A percentile compares a stretch with the other conserved stretches of the same genome.
phyloP scores from a whole-genome alignment of 2,888 invertebrate genomes.

The Xestia xanthographa region DNA sequence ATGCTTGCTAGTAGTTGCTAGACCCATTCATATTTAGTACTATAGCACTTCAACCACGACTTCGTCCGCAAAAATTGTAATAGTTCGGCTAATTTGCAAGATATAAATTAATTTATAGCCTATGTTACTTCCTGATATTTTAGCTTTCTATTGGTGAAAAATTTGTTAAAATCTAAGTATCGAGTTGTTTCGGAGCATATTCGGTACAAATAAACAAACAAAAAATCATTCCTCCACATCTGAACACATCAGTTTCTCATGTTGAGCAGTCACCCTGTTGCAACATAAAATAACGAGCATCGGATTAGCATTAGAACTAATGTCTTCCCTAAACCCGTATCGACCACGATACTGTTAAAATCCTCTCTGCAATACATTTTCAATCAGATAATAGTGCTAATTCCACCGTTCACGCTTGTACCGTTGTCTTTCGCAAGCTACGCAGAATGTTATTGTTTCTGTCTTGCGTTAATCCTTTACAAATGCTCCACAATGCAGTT shows the following conservation, averaged over 20 bases:
- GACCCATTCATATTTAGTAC: not conserved
- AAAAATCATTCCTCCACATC: not conserved
- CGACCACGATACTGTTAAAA: slow-evolving; percentile 28
- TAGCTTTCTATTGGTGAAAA: too few relatives aligned
- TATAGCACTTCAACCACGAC: too few relatives aligned
- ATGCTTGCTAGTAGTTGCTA: too few relatives aligned
- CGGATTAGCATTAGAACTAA: slow-evolving; percentile 14
- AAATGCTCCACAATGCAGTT: slow-evolving; percentile 70
- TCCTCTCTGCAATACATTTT: slow-evolving; percentile 15
- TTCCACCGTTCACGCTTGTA: slow-evolving; percentile 22
- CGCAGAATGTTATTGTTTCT: slow-evolving; percentile 65
- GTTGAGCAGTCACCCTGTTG: not conserved
- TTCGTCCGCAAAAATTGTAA: too few relatives aligned
- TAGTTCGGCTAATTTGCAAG: too few relatives aligned
- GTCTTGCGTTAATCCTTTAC: slow-evolving; percentile 72
- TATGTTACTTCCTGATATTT: too few relatives aligned
- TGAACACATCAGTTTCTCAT: not conserved
- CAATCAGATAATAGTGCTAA: slow-evolving; percentile 23
- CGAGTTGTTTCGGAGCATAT: too few relatives aligned
- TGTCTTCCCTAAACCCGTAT: slow-evolving; percentile 1
- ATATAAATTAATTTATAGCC: too few relatives aligned
- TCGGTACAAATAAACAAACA: too few relatives aligned
- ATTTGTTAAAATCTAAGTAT: too few relatives aligned
- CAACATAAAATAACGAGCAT: not conserved
- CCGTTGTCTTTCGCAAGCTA: slow-evolving; percentile 69